Percentiles rank a stretch among this genome's conserved stretches.
Conservation (phyloP, 2,797 vertebrate species). For the Takifugu ocellatus region DNA sequence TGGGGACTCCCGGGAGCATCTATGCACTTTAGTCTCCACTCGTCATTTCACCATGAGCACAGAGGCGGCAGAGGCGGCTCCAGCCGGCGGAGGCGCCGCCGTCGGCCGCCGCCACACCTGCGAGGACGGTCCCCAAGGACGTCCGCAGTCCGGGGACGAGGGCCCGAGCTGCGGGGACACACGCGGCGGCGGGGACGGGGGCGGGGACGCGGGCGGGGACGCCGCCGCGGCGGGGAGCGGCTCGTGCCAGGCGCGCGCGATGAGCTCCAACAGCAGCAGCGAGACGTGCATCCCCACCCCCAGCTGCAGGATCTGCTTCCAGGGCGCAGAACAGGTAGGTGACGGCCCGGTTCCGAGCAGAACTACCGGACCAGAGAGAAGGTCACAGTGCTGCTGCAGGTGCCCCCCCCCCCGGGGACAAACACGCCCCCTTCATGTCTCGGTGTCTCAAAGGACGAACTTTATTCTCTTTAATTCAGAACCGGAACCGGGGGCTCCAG, state of each 20-base stretch:
- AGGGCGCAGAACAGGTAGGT: constrained; percentile 85
- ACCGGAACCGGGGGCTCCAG: too few species aligned
- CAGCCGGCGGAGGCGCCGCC: constrained; percentile 42
- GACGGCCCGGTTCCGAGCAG: background rate
- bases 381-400: background rate
- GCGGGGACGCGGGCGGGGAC: constrained; percentile 32
- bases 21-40: constrained; percentile 46
- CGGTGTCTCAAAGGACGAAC: too few species aligned
- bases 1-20: constrained; percentile 23
- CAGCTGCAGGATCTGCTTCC: constrained; percentile 93
- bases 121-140: constrained; percentile 48
- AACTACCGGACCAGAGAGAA: too few species aligned
- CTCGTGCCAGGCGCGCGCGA: constrained; percentile 55
- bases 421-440: too few species aligned
- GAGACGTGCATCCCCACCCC: constrained; percentile 81
- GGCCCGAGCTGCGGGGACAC: constrained; percentile 24
- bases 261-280: constrained; percentile 84
- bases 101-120: constrained; percentile 51
- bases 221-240: constrained; percentile 33
- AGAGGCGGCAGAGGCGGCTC: constrained; percentile 59
- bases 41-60: constrained; percentile 61
- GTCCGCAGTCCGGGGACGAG: constrained; percentile 34
- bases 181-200: constrained; percentile 12
- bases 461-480: too few species aligned
- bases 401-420: too few species aligned